phyloP scores from a whole-genome alignment of 1,140 invertebrate species.

The Drosophila malerkotliana region DNA sequence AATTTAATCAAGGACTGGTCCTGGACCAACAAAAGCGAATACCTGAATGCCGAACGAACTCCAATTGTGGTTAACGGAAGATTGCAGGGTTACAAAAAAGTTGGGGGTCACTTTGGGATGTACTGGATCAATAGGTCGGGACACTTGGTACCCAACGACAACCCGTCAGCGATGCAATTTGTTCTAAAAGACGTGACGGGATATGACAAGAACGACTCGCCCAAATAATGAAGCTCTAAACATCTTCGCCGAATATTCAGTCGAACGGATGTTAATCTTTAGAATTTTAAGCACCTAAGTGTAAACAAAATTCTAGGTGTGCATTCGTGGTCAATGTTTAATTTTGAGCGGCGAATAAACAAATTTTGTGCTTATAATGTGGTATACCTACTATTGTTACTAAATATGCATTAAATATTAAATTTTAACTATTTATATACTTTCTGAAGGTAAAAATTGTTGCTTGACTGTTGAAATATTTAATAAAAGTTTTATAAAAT shows the following conservation, averaged over 20 bases:
- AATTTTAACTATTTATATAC: not conserved
- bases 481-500: no score
- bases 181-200: constrained; percentile 51
- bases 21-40: constrained; percentile 86
- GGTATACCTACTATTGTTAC: not conserved
- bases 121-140: constrained; percentile 89
- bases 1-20: constrained; percentile 89
- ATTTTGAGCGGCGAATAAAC: not conserved
- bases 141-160: constrained; percentile 85
- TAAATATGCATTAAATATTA: no score
- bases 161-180: constrained; percentile 70
- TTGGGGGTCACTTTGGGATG: constrained; percentile 88
- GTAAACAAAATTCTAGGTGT: constrained; percentile 6
- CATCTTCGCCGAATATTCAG: not conserved
- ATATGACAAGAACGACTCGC: constrained; percentile 2
- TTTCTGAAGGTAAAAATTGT: no score
- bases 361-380: not conserved
- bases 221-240: constrained; percentile 1
- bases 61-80: constrained; percentile 85
- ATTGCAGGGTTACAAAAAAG: constrained; percentile 88
- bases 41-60: constrained; percentile 84
- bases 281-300: not conserved
- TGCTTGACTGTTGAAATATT: no score
- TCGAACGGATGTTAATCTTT: constrained; percentile 14
- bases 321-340: constrained; percentile 32